These are phyloP conservation scores for Theretra japonica DNA, from an alignment of 2,888 invertebrate genomes.

Conservation along the genomic window DNA sequence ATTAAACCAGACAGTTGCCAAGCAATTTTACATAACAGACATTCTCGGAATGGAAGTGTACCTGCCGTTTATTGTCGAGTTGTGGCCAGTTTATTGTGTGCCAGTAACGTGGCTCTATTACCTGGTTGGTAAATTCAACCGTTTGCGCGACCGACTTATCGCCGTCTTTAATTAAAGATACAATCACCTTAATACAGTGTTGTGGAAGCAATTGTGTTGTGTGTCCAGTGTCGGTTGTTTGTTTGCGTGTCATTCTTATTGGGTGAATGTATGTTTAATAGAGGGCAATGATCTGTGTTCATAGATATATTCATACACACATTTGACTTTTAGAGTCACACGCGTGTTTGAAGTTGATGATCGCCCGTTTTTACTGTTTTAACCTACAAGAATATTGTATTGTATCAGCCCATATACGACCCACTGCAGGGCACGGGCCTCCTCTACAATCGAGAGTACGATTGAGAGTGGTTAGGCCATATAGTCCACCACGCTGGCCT, in stretches of 20 bases:
- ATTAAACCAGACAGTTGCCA: constrained; percentile 4
- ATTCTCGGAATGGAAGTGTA: constrained; percentile 16
- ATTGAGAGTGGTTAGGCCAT: too few relatives aligned
- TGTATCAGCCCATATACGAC: too few relatives aligned
- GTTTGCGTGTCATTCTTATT: background rate
- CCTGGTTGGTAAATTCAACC: constrained; percentile 12
- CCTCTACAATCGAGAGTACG: too few relatives aligned
- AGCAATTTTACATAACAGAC: constrained; percentile 5
- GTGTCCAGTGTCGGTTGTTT: background rate
- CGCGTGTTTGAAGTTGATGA: too few relatives aligned
- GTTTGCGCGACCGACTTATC: constrained; percentile 11
- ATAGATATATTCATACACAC: too few relatives aligned
- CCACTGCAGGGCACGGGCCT: too few relatives aligned
- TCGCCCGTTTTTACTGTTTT: too few relatives aligned
- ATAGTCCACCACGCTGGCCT: too few relatives aligned
- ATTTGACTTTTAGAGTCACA: too few relatives aligned
- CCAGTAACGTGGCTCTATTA: constrained; percentile 27
- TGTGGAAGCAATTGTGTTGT: background rate
- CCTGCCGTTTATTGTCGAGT: constrained; percentile 10
- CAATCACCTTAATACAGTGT: constrained; percentile 27
- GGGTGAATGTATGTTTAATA: too few relatives aligned
- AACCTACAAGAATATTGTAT: too few relatives aligned
- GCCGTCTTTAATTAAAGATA: constrained; percentile 42
- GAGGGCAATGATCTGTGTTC: too few relatives aligned
- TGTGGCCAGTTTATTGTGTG: constrained; percentile 26